Base-by-base conservation (phyloP, 2,113 vertebrate species). In the Gulo gulo region DNA sequence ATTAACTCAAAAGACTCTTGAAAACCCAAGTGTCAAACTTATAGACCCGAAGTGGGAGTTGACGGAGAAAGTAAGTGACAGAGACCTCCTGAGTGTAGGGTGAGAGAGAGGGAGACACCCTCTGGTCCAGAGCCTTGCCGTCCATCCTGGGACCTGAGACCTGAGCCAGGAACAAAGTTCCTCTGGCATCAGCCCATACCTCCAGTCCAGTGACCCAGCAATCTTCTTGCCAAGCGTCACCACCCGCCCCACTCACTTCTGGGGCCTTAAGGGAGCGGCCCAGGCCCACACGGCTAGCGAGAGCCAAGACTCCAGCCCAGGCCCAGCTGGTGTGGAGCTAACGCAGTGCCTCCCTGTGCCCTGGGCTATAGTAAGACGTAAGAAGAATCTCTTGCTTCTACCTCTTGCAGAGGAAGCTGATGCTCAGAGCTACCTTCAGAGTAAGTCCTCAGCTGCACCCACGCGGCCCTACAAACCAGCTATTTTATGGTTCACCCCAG, bases 21-120 rank as follows among this genome's bases (percentile, higher is more conserved):
- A 89, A 89, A 78, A 83, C 61, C 59, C 85, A 76, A 47, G 14
- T 83, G 78, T 96, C 91, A 93, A 57, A 96, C 24, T 74, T 88
- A 82, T 0, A 83, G 78, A 78, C 39, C 39, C 15, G 45, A 47
- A 69, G 39, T 47, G 71, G 29, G 71, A 87, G 39, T 52, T 93
- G 34, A 78, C 3, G 59, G 36, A 96, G 47, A 96, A 69, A 69
- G 67, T 5, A 57, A 93, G 34, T 26, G 42, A 69, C 24, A 7
- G 45, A 73, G n/a, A 36, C 47, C 34, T 57, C 11, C 79, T n/a
- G 29, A 31, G 87, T 61, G 12, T 47, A 69, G 4, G 15, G 31
- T 23, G 6, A 34, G 45, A 12, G 31, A 7, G 16, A 23, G 47
- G 18, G 63, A 3, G 16, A 34, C 7, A 11, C 16, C 18, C 34